A percentile compares a stretch with the other conserved stretches of the same genome.
Evolutionary conservation across 2,113 vertebrate genomes (phyloP).

Genomic region (Pundamilia nyererei): DNA sequence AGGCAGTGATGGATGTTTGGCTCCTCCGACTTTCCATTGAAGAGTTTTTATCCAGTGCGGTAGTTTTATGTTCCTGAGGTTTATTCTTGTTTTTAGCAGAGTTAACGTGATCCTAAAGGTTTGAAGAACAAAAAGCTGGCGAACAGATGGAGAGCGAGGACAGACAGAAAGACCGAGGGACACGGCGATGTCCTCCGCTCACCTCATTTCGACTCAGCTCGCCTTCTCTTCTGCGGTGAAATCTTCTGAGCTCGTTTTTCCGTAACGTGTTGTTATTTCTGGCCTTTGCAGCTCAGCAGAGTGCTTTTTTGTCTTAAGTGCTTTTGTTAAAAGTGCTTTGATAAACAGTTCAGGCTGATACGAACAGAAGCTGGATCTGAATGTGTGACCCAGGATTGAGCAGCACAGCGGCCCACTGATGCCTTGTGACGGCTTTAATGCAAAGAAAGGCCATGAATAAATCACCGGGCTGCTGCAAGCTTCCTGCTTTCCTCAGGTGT

Average conservation of each 20-base stretch:
- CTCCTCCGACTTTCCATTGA: background rate
- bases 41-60: background rate
- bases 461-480: background rate
- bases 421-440: background rate
- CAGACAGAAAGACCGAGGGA: background rate
- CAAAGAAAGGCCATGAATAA: slow-evolving; percentile 2
- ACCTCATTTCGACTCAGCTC: background rate
- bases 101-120: rapidly evolving
- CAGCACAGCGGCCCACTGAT: background rate
- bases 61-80: background rate
- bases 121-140: background rate
- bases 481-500: background rate
- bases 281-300: background rate
- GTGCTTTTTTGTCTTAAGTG: slow-evolving; percentile 10
- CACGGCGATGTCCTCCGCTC: background rate
- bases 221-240: background rate
- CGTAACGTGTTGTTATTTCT: background rate
- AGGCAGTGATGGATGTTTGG: background rate
- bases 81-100: background rate
- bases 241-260: background rate
- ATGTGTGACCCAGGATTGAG: background rate
- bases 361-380: background rate
- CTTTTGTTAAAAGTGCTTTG: slow-evolving; percentile 22
- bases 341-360: background rate
- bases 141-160: background rate